A percentile compares a stretch with the other conserved stretches of the same genome.
Conservation (phyloP, 64 coral and sea anemone species). For the Porites lutea region DNA sequence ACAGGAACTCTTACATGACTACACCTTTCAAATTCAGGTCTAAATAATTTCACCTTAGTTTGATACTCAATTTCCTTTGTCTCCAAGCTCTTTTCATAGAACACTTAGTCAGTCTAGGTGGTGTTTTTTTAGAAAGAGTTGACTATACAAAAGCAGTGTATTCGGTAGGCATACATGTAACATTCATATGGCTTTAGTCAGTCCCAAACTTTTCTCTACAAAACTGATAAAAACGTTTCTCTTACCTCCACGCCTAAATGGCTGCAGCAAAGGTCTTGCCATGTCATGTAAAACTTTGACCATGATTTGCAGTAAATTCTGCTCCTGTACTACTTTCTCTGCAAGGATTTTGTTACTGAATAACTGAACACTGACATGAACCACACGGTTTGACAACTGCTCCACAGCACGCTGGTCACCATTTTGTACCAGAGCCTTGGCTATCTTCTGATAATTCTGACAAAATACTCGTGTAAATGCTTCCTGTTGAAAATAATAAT, state of each 20-base stretch:
- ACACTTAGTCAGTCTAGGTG: too few species aligned
- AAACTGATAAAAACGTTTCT: background rate
- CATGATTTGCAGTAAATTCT: conserved; percentile 97
- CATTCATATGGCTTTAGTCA: too few species aligned
- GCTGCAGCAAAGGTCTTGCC: conserved; percentile 78
- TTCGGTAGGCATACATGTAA: too few species aligned
- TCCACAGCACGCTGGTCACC: conserved; percentile 72
- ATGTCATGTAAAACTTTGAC: conserved; percentile 98
- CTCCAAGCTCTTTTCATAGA: too few species aligned
- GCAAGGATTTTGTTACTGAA: conserved; percentile 95
- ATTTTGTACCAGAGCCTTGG: conserved; percentile 77
- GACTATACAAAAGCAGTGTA: too few species aligned
- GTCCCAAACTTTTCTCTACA: background rate
- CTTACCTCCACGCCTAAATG: conserved; percentile 82
- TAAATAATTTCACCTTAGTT: too few species aligned
- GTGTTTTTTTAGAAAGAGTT: too few species aligned
- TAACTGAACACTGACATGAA: conserved; percentile 98
- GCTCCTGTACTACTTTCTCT: conserved; percentile 91
- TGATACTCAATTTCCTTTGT: too few species aligned
- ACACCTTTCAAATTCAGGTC: too few species aligned
- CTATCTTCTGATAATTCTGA: conserved; percentile 97
- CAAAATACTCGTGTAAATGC: conserved; percentile 95
- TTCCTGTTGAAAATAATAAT: conserved; percentile 45
- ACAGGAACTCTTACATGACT: too few species aligned
- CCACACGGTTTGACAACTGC: conserved; percentile 93